phyloP scores from a whole-genome alignment of 1,140 invertebrate genomes.

The Ridgeia piscesae region DNA sequence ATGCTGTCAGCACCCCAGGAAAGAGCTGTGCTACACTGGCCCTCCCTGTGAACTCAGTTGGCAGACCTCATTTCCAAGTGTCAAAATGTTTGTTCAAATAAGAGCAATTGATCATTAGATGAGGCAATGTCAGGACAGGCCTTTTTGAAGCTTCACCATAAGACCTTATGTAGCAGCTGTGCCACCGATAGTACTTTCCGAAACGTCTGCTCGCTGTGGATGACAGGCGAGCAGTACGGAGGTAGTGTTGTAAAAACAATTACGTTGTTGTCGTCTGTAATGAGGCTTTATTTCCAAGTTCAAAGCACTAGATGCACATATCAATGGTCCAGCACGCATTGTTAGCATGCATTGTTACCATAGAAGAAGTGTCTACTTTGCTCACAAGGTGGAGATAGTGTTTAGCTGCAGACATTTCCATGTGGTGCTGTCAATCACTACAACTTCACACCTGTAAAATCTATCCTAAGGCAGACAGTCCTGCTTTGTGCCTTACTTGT shows the following conservation, averaged over 20 bases:
- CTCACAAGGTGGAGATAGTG: not conserved
- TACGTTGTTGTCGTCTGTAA: not conserved
- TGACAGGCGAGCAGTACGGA: not conserved
- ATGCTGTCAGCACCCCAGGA: not conserved
- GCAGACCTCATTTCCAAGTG: not conserved
- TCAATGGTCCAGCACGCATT: not conserved
- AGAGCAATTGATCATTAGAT: not conserved
- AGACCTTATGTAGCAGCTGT: not conserved
- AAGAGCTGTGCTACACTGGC: not conserved
- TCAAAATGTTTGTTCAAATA: constrained; percentile 6
- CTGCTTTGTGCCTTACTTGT: not conserved
- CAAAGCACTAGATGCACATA: not conserved
- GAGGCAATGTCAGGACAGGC: not conserved
- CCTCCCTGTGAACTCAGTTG: not conserved
- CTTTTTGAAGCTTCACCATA: not conserved
- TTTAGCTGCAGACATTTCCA: not conserved
- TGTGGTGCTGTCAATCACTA: not conserved
- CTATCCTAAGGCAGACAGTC: not conserved
- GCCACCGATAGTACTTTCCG: not conserved
- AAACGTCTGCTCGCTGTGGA: not conserved
- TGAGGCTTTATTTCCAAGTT: not conserved
- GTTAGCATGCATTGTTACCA: not conserved
- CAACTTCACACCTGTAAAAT: not conserved
- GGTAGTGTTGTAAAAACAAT: not conserved
- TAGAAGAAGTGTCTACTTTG: not conserved